Evolutionary conservation across 2,888 invertebrate genomes (phyloP), one percentile per base, ranked within the genome.

Genomic region (Cosmopolites sordidus): DNA sequence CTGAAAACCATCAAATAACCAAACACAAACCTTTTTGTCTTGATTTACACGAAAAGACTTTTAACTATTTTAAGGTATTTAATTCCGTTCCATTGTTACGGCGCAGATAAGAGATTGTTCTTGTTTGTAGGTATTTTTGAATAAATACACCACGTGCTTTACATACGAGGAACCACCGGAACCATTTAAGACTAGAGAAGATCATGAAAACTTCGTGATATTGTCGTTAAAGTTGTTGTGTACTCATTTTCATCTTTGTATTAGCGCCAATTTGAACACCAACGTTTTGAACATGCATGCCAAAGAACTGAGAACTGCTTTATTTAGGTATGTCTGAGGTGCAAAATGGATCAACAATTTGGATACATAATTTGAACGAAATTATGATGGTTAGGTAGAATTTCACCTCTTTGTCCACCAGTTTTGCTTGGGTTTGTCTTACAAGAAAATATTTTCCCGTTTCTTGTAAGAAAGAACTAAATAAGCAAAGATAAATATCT

Each of bases 1-100:
- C 69, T 6, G 77, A 77, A 61, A 74, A 70, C 62, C 78, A 77
- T 62, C 76, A 78, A 39, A 74, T 79, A 9, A 77, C 78, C 1
- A 78, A 79, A 73, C 79, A 80, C 61, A 75, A 78, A 47, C 80
- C 82, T 1, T 82, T 81, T 65, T 83, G 83, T 70, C 74, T 83
- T 51, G 83, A 83, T 65, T 71, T 83, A 22, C 79, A 82, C 63
- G 80, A 81, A 64, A 76, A 75, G 46, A 83, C 83, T 0, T 82
- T 83, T 62, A 72, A 75, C 17, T 65, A 78, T 15, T 69, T 83
- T 30, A 73, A 76, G 48, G 68, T 52, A 40, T 40, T 40, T 14
- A 9, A 40, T 27, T 27, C 5, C 9, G 5, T 27, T 27, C 9
- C 27, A 27, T 6, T 6, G 5, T 27, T 27, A 27, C n/a, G 1